These are phyloP conservation scores for Lineus longissimus DNA, from an alignment of 1,140 invertebrate species.

Conservation along the genomic window DNA sequence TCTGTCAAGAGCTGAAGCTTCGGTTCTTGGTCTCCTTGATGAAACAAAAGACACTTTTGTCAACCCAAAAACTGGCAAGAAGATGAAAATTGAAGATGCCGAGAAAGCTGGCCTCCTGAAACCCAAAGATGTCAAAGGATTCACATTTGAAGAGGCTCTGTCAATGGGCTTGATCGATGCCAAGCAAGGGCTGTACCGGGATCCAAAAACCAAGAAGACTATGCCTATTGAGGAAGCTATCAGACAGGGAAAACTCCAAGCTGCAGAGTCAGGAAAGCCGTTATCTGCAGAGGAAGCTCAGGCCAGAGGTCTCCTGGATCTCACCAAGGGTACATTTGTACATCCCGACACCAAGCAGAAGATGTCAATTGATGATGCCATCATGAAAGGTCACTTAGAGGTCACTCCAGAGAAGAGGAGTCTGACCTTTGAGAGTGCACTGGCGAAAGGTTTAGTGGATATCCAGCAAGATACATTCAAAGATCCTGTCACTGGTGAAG, in stretches of 20 bases:
- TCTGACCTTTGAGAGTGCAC: not conserved
- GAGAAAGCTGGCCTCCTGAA: not conserved
- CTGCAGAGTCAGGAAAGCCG: slow-evolving; percentile 16
- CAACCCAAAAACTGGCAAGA: slow-evolving; percentile 74
- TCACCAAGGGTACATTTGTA: slow-evolving; percentile 71
- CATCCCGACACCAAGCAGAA: slow-evolving; percentile 67
- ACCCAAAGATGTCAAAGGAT: not conserved
- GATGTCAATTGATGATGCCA: slow-evolving; percentile 76
- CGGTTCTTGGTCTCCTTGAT: not conserved
- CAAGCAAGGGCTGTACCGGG: slow-evolving; percentile 69
- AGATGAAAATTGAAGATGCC: slow-evolving; percentile 71
- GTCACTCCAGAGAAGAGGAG: not conserved
- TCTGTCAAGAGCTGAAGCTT: not conserved
- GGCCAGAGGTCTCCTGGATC: slow-evolving; percentile 58
- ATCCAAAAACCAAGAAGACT: slow-evolving; percentile 58
- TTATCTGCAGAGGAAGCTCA: slow-evolving; percentile 39
- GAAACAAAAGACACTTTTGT: slow-evolving; percentile 57
- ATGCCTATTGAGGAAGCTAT: slow-evolving; percentile 71
- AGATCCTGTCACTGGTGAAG: slow-evolving; percentile 62
- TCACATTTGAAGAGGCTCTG: slow-evolving; percentile 62
- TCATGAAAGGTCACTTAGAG: slow-evolving; percentile 67
- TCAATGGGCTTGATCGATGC: slow-evolving; percentile 74
- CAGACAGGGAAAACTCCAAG: slow-evolving; percentile 49
- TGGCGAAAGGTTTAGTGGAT: slow-evolving; percentile 71
- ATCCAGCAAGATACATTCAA: slow-evolving; percentile 61